These are phyloP conservation scores for Geophilus truncorum DNA, from an alignment of 2,888 invertebrate species.

Conservation along the genomic window DNA sequence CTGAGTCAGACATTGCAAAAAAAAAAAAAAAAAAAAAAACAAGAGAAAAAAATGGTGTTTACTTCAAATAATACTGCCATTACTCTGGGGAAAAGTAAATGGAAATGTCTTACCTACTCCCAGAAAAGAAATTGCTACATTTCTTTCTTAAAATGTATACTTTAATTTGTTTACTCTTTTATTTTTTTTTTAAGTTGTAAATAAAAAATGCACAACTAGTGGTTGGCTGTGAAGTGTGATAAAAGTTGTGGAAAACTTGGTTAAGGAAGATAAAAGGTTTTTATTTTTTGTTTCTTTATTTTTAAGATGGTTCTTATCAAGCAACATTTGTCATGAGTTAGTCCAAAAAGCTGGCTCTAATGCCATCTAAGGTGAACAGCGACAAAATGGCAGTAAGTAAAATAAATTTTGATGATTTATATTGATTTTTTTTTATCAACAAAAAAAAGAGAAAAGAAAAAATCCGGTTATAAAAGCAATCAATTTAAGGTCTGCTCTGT, in stretches of 20 bases:
- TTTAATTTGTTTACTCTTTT: too few relatives aligned
- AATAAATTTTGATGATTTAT: not conserved
- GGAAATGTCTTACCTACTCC: too few relatives aligned
- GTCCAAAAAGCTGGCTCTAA: not conserved
- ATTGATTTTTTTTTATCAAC: not conserved
- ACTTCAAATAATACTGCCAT: not conserved
- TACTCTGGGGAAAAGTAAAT: not conserved
- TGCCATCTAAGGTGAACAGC: not conserved
- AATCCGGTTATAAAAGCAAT: too few relatives aligned
- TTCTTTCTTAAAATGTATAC: too few relatives aligned
- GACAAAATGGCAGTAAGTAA: not conserved
- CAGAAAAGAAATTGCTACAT: too few relatives aligned
- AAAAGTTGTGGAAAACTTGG: not conserved
- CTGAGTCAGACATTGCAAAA: not conserved
- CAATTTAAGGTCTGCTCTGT: not conserved
- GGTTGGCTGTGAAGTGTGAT: not conserved
- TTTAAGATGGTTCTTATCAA: not conserved
- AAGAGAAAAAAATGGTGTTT: not conserved
- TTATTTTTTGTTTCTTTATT: not conserved
- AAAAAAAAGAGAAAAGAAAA: not conserved
- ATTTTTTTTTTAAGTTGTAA: too few relatives aligned
- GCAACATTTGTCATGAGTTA: not conserved
- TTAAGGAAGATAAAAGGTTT: not conserved
- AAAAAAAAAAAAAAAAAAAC: not conserved
- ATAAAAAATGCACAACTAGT: not conserved